phyloP scores from a whole-genome alignment of 2,797 vertebrate species.

The Coregonus suidteri region DNA sequence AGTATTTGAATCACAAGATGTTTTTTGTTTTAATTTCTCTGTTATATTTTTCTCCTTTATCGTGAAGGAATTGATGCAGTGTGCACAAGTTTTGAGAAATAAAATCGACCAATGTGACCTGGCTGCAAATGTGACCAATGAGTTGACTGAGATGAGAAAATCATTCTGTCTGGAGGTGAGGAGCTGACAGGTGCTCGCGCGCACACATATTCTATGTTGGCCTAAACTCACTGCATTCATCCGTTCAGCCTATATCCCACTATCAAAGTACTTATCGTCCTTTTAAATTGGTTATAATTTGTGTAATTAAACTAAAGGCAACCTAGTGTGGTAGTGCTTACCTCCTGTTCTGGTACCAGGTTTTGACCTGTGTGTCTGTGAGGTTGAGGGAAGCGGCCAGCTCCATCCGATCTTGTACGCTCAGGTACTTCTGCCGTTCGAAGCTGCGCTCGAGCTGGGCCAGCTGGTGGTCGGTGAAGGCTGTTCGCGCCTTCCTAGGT shows the following conservation, averaged over 20 bases:
- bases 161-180: not conserved
- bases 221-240: not conserved
- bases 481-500: slow-evolving; percentile 94
- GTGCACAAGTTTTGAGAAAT: not conserved
- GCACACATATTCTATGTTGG: not conserved
- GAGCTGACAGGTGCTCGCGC: slow-evolving; percentile 9
- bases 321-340: slow-evolving; percentile 59
- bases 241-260: too few relatives aligned
- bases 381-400: slow-evolving; percentile 97
- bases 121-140: not conserved
- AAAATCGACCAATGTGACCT: not conserved
- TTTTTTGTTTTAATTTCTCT: too few relatives aligned
- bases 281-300: not conserved
- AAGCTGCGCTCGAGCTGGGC: slow-evolving; percentile 98
- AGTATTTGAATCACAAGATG: too few relatives aligned
- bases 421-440: slow-evolving; percentile 96
- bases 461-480: slow-evolving; percentile 97
- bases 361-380: slow-evolving; percentile 98
- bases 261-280: not conserved
- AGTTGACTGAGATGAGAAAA: not conserved
- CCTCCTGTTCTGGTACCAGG: slow-evolving; percentile 99
- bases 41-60: too few relatives aligned
- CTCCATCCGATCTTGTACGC: slow-evolving; percentile 98
- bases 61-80: not conserved
- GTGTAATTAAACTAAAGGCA: not conserved